Percentiles rank a stretch among this genome's conserved stretches.
Conservation (phyloP, 2,113 vertebrate genomes). For the Diphyllodes magnificus region DNA sequence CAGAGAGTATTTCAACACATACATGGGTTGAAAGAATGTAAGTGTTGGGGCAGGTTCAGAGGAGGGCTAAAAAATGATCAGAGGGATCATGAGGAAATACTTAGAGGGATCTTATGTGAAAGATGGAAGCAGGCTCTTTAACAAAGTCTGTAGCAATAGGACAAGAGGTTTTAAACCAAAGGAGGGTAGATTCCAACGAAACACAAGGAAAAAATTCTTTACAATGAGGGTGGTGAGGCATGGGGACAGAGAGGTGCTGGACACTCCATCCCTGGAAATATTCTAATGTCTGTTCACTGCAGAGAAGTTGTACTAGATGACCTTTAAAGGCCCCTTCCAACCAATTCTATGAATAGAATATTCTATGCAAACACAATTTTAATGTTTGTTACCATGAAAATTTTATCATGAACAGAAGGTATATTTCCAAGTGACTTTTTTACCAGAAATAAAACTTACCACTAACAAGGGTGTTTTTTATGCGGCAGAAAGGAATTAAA, state of each 20-base stretch:
- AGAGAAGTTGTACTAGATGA: neutral
- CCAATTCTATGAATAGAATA: neutral
- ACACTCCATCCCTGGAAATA: neutral
- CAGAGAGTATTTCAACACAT: neutral
- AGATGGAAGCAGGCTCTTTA: neutral
- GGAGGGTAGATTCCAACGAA: neutral
- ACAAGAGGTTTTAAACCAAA: neutral
- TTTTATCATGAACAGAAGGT: neutral
- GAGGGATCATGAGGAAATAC: neutral
- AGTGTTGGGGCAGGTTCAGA: neutral
- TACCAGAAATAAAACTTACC: neutral
- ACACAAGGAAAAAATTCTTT: neutral
- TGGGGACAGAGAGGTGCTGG: neutral
- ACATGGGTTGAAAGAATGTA: rapidly evolving
- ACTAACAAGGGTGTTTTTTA: neutral
- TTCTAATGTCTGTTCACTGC: neutral
- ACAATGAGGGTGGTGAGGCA: neutral
- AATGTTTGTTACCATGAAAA: neutral
- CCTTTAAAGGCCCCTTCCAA: neutral
- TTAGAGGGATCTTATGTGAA: neutral
- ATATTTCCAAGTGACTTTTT: neutral
- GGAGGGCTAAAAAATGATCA: neutral
- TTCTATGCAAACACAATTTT: neutral
- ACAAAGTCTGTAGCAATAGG: too few relatives aligned
- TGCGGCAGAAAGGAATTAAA: neutral